Conservation (phyloP, 2,797 vertebrate genomes). For the Gallinago nigripennis region DNA sequence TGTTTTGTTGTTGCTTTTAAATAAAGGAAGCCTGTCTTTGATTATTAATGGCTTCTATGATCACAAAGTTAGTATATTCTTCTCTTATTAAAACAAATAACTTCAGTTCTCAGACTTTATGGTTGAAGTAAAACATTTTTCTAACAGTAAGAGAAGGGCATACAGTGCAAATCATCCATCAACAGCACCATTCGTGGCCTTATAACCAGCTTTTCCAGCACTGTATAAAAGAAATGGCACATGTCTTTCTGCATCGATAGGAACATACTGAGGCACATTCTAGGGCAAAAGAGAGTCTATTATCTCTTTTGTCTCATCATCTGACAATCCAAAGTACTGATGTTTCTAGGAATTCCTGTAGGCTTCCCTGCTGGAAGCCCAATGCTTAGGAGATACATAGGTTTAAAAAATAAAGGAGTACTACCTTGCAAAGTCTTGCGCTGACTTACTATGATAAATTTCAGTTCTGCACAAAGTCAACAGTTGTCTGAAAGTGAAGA, state of each 20-base stretch:
- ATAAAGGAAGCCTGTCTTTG: not conserved
- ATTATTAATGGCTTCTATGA: not conserved
- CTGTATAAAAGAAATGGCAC: not conserved
- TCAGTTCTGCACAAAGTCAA: not conserved
- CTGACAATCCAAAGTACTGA: not conserved
- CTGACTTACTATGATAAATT: not conserved
- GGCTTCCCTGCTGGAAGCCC: not conserved
- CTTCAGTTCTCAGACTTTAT: not conserved
- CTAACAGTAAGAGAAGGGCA: not conserved
- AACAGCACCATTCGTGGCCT: not conserved
- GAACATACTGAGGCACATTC: not conserved
- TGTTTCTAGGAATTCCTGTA: not conserved
- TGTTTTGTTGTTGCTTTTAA: not conserved
- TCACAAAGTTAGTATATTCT: not conserved
- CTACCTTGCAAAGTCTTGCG: not conserved
- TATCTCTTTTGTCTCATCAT: not conserved
- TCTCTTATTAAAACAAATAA: constrained; percentile 43
- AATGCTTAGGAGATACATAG: not conserved
- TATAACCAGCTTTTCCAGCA: not conserved
- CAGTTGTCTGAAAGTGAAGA: not conserved
- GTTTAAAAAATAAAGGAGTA: not conserved
- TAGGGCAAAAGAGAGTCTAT: not conserved
- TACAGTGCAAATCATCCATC: not conserved
- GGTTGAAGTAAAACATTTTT: constrained; percentile 16
- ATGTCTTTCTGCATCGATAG: not conserved